phyloP scores from a whole-genome alignment of 2,113 vertebrate species.

The Etia nguti region DNA sequence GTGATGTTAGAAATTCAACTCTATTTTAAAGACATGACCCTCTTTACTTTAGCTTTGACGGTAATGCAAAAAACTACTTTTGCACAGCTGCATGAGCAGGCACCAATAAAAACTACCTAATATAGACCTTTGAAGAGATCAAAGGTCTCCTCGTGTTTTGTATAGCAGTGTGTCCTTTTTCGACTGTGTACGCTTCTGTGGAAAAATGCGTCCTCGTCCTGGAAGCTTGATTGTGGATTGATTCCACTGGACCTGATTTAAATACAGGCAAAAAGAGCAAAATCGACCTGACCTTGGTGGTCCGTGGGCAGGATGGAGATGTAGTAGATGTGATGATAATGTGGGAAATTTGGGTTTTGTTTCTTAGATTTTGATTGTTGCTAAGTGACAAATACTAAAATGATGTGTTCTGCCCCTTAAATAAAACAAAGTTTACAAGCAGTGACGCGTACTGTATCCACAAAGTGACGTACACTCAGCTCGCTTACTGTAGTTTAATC shows the following conservation, averaged over 20 bases:
- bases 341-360: background rate
- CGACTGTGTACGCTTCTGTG: background rate
- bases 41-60: background rate
- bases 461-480: background rate
- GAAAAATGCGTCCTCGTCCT: background rate
- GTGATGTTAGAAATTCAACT: background rate
- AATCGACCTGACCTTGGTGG: background rate
- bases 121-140: background rate
- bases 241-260: background rate
- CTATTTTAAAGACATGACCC: background rate
- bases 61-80: fast-evolving
- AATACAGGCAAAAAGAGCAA: background rate
- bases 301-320: background rate
- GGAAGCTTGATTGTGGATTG: background rate
- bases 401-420: background rate
- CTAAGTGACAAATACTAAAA: background rate
- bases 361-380: background rate
- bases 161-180: background rate
- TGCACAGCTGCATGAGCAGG: fast-evolving
- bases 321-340: background rate
- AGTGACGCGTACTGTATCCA: background rate
- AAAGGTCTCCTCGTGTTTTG: background rate
- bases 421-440: background rate
- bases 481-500: background rate
- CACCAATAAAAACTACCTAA: background rate